Conservation (phyloP, 2,888 invertebrate species). For the Mythimna loreyi region DNA sequence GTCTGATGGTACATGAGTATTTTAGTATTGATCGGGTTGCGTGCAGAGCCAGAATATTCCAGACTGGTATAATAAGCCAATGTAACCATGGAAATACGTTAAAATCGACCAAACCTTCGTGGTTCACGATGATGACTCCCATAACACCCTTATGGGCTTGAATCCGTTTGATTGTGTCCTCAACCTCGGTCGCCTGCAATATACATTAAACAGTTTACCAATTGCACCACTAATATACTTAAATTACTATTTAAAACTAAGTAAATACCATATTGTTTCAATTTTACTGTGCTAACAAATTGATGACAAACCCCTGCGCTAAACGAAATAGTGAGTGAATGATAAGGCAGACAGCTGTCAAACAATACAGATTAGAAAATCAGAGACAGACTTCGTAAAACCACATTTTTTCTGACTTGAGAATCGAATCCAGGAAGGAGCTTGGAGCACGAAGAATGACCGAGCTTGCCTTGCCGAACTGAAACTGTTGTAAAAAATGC, state of each 20-base stretch:
- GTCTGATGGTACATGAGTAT: neutral
- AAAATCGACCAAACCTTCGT: constrained; percentile 95
- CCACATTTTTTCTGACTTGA: too few species aligned
- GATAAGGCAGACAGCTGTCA: constrained; percentile 28
- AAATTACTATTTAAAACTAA: neutral
- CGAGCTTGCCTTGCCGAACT: too few species aligned
- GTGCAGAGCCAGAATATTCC: constrained; percentile 5
- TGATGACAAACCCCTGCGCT: constrained; percentile 57
- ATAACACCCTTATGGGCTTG: constrained; percentile 99
- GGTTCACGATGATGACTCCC: constrained; percentile 98
- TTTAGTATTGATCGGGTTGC: constrained; percentile 34
- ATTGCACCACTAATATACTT: constrained; percentile 2
- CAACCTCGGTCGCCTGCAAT: constrained; percentile 95
- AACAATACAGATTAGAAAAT: constrained; percentile 10
- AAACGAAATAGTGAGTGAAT: neutral
- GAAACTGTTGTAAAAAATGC: too few species aligned
- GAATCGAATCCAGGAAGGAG: too few species aligned
- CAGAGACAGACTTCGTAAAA: too few species aligned
- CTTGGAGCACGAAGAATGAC: too few species aligned
- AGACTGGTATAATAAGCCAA: constrained; percentile 29
- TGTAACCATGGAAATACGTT: constrained; percentile 68
- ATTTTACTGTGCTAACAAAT: constrained; percentile 11
- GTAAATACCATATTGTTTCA: constrained; percentile 58
- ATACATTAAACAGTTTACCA: constrained; percentile 22
- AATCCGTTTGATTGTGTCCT: constrained; percentile 99